phyloP scores from a whole-genome alignment of 2,113 vertebrate genomes.

The Corythornis madagascariensis region DNA sequence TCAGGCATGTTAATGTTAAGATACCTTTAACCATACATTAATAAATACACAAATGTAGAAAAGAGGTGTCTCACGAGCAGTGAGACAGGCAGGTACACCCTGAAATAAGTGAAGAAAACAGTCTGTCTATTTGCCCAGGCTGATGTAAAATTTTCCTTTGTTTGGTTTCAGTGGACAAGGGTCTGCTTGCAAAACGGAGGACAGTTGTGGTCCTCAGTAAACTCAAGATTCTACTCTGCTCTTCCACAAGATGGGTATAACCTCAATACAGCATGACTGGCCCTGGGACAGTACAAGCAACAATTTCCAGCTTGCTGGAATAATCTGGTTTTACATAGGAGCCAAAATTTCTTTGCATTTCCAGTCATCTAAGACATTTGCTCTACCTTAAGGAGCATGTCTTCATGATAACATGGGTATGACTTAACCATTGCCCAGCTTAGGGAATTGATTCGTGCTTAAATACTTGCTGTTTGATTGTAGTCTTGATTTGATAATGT shows the following conservation, averaged over 20 bases:
- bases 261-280: background rate
- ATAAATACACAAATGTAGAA: background rate
- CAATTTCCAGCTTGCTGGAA: background rate
- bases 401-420: background rate
- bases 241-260: background rate
- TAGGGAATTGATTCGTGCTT: background rate
- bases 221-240: background rate
- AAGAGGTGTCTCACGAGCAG: background rate
- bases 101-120: background rate
- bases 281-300: background rate
- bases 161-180: background rate
- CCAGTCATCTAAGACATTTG: background rate
- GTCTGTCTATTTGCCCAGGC: background rate
- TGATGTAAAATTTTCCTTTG: background rate
- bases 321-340: background rate
- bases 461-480: background rate
- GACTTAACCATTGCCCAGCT: background rate
- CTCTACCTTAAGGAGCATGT: background rate
- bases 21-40: background rate
- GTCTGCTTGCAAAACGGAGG: background rate
- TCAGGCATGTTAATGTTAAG: background rate
- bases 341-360: background rate
- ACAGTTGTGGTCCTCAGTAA: background rate
- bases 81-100: background rate
- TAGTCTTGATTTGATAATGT: background rate